A percentile compares a stretch with the other conserved stretches of the same genome.
Conservation (phyloP, 2,888 invertebrate genomes). For the Nemoura dubitans region DNA sequence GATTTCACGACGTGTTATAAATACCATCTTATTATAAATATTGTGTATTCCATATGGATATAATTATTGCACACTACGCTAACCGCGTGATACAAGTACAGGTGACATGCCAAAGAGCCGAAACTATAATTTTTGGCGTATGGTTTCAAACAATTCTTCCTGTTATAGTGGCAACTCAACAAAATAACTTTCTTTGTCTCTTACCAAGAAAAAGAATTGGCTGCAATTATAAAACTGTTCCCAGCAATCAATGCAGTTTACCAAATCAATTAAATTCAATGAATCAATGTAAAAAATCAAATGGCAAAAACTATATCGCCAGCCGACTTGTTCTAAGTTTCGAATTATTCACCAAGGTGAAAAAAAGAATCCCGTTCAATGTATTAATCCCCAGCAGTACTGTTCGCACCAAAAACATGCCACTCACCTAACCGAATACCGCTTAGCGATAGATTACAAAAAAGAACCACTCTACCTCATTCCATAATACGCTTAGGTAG, state of each 20-base stretch:
- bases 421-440: background rate
- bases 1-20: background rate
- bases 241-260: background rate
- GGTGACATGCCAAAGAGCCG: too few relatives aligned
- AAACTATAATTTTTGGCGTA: too few relatives aligned
- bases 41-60: background rate
- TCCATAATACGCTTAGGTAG: background rate
- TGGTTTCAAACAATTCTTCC: background rate
- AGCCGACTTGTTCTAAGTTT: background rate
- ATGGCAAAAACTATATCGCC: background rate
- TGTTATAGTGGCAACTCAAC: background rate
- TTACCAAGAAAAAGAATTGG: background rate
- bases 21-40: background rate
- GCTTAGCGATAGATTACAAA: background rate
- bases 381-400: background rate
- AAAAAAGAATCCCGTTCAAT: background rate
- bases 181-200: background rate
- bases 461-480: background rate
- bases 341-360: background rate
- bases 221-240: background rate
- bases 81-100: too few relatives aligned
- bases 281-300: background rate
- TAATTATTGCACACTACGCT: background rate
- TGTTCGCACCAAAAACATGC: background rate
- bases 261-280: background rate